Evolutionary conservation across 2,113 vertebrate species (phyloP), one percentile per base, ranked within the genome.

Genomic region (Saguinus midas): DNA sequence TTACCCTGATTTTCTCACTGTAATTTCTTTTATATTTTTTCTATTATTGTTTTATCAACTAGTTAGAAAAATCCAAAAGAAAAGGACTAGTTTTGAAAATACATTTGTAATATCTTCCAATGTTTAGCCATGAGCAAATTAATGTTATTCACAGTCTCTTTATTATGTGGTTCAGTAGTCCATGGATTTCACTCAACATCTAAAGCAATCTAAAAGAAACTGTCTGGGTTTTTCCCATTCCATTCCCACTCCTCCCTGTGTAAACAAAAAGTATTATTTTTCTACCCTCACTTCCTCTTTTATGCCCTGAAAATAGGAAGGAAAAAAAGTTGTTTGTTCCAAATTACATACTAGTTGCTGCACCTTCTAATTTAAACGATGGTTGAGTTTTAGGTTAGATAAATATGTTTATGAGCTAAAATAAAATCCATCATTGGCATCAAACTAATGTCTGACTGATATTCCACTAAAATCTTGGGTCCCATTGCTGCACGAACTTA

Each of bases 311-410:
- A 96, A 96, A 93, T 64, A 92, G 3, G 78, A 66, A 80, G 10
- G 12, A 35, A 68, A 80, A 90, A 82, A 75, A 57, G 35, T 35
- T n/a, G 9, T 81, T 78, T 10, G 40, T 40, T 40, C 43, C 57
- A 96, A 96, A 96, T 96, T 79, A 94, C 58, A 91, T 25, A 50
- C 68, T 66, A 68, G 29, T 92, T 58, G 5, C 66, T 86, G 17
- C 0, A 90, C 66, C 93, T 95, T 92, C 70, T 90, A 96, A 96
- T 98, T 95, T 95, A n/a, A 78, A 52, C 27, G 90, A 58, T 76
- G 68, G 32, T 45, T 87, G 48, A 81, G 64, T 58, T 57, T 95
- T 29, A 55, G n/a, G 57, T 91, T 93, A 91, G 88, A 88, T 61
- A 90, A 96, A 93, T 78, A 94, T 21, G 50, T 55, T 90, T 94